Evolutionary conservation across 2,113 vertebrate species (phyloP).

Genomic region (Glareola pratincola): DNA sequence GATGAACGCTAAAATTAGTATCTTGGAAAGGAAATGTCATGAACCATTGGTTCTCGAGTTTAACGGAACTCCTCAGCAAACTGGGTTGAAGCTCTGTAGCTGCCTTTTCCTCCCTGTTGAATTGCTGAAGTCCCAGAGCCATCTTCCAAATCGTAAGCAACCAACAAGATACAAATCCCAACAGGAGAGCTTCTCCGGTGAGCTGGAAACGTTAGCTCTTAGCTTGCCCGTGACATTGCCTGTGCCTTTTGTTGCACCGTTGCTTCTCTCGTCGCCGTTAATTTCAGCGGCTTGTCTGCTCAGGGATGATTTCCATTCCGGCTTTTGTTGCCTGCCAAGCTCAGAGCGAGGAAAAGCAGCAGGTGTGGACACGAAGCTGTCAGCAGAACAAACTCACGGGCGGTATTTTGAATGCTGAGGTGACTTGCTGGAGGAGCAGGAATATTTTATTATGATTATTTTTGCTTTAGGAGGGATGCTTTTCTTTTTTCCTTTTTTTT

Average conservation of each 20-base stretch:
- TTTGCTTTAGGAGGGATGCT: neutral
- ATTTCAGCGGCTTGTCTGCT: neutral
- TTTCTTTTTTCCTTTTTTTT: neutral
- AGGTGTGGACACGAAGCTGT: neutral
- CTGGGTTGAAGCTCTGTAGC: neutral
- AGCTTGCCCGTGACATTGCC: neutral
- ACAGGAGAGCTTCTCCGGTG: neutral
- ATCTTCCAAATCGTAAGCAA: neutral
- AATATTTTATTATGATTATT: neutral
- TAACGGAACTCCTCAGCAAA: neutral
- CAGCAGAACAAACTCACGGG: neutral
- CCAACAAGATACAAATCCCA: neutral
- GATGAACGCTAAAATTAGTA: neutral
- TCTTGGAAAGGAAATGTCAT: neutral
- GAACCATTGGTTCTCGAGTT: neutral
- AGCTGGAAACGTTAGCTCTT: neutral
- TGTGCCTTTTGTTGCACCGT: neutral
- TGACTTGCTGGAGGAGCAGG: neutral
- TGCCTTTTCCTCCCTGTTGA: neutral
- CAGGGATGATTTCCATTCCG: neutral
- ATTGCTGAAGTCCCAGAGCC: neutral
- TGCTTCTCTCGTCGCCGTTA: neutral
- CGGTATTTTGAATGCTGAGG: neutral
- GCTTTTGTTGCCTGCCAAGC: neutral
- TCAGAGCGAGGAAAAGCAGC: conserved; percentile 2